Evolutionary conservation across 2,797 vertebrate species (phyloP).

Genomic region (Fistularia commersonii): DNA sequence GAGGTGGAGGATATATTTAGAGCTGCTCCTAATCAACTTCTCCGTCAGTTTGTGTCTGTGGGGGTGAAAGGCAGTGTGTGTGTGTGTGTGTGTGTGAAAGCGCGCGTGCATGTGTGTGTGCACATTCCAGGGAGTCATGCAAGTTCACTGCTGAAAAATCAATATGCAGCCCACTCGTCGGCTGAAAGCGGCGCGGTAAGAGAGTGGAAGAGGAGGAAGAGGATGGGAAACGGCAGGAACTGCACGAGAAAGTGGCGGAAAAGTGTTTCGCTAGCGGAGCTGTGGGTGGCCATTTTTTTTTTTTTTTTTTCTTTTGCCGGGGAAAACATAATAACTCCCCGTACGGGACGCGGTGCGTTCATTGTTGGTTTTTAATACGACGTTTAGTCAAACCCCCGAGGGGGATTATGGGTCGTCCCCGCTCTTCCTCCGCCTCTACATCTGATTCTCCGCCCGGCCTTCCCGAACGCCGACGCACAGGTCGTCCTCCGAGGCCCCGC

Average conservation of each 20-base stretch:
- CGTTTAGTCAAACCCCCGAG: no score
- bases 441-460: no score
- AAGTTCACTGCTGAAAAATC: constrained; percentile 67
- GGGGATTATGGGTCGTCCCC: no score
- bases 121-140: constrained; percentile 40
- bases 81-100: constrained; percentile 67
- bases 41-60: constrained; percentile 69
- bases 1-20: constrained; percentile 72
- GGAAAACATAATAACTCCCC: no score
- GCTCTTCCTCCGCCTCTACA: no score
- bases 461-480: no score
- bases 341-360: no score
- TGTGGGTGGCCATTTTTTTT: not conserved
- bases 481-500: no score
- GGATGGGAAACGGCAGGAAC: constrained; percentile 33
- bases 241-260: constrained; percentile 18
- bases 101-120: constrained; percentile 39
- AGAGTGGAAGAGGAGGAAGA: constrained; percentile 20
- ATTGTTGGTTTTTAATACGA: no score
- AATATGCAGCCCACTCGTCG: constrained; percentile 69
- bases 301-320: no score
- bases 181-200: constrained; percentile 25
- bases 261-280: constrained; percentile 5
- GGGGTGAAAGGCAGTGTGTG: constrained; percentile 56
- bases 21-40: constrained; percentile 74